Evolutionary conservation across 1,140 invertebrate genomes (phyloP), one percentile per base, ranked within the genome.

Genomic region (Drosophila orosa): DNA sequence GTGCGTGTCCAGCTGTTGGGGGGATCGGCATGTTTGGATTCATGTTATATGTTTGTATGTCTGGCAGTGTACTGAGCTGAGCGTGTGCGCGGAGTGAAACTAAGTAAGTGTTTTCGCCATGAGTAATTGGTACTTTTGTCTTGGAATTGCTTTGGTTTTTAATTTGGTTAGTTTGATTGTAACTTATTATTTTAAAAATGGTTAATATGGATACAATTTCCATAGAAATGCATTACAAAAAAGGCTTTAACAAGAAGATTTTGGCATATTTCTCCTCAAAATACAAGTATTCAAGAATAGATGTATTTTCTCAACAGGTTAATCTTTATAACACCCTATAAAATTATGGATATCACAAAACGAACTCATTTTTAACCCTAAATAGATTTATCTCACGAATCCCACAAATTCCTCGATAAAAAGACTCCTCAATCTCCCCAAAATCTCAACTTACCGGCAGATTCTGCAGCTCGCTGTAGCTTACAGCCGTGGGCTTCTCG

Each of bases 1-100:
- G 56, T 92, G 75, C 57, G 78, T 78, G 35, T 90, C 79, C 73
- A 90, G 77, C 90, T 91, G 85, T 66, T 61, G 78, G 55, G 39
- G 48, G 54, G 22, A 58, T 69, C 7, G 39, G 55, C 17, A 78
- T 57, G 74, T 65, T 27, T 39, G 66, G 42, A 39, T 8, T 35
- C 10, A 58, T 71, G 59, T 45, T 47, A 25, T 42, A 47, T 48
- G 59, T 48, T 27, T 40, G 45, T 62, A 45, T 65, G 42, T n/a
- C 31, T 54, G 50, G 19, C 50, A 35, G 50, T 39, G 57, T 59
- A n/a, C 15, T 25, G 42, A 19, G 56, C 15, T 25, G 42, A 19
- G 56, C 12, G 44, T 27, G 27, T 31, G 19, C 4, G 19, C 19
- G 13, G 19, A 54, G 50, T 54, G 50, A 35, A 54, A 54, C 33